phyloP scores from a whole-genome alignment of 2,113 vertebrate genomes.

The Atrichornis clamosus region DNA sequence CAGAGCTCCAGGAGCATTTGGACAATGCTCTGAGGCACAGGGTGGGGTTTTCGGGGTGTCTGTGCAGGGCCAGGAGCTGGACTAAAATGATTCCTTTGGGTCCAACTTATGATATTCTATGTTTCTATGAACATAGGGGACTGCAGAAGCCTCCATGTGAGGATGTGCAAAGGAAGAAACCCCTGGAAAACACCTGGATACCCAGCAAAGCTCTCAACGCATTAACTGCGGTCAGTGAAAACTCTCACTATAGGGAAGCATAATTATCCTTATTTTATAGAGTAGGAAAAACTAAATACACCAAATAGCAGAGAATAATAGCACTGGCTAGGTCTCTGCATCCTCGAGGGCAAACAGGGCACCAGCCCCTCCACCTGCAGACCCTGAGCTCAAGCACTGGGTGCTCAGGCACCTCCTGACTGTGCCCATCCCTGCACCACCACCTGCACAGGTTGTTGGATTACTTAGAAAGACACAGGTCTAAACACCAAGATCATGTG shows the following conservation, averaged over 20 bases:
- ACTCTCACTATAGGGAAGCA: neutral
- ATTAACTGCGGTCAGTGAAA: neutral
- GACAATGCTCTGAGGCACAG: neutral
- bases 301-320: neutral
- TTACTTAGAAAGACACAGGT: neutral
- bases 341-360: neutral
- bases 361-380: neutral
- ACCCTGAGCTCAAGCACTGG: neutral
- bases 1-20: neutral
- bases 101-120: neutral
- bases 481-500: neutral
- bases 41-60: neutral
- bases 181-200: neutral
- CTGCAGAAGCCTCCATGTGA: neutral
- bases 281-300: neutral
- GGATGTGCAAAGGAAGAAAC: neutral
- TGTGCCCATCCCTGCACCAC: neutral
- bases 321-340: neutral
- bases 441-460: neutral
- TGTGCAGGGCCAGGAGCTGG: neutral
- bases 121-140: neutral
- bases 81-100: accelerated
- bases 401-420: neutral
- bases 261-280: neutral
- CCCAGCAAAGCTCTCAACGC: neutral